Evolutionary conservation across 2,797 vertebrate species (phyloP).

Genomic region (Chiroxiphia lanceolata): DNA sequence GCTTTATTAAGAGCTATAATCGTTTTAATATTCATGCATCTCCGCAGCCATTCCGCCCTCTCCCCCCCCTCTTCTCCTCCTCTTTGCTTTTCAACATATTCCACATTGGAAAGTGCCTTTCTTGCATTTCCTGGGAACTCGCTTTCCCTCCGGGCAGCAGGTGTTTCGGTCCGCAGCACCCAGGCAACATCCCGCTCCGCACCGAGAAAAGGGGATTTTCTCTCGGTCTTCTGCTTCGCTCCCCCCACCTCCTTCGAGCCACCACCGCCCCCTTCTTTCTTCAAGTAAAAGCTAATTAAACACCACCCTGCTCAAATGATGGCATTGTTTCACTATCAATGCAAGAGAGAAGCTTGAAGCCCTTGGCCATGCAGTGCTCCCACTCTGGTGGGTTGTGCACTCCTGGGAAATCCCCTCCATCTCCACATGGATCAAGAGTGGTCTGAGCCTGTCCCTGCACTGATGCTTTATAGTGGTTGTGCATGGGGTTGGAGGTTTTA

Average conservation of each 20-base stretch:
- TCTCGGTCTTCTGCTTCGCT: background rate
- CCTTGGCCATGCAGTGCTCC: background rate
- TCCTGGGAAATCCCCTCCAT: background rate
- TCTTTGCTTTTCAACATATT: slow-evolving; percentile 45
- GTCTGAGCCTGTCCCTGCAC: accelerated
- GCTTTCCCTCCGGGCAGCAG: slow-evolving; percentile 59
- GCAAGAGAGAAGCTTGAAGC: background rate
- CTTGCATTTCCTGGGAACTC: slow-evolving; percentile 52
- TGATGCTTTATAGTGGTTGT: accelerated
- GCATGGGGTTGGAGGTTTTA: background rate
- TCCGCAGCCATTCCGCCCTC: background rate
- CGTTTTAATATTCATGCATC: slow-evolving; percentile 53
- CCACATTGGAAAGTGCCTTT: slow-evolving; percentile 54
- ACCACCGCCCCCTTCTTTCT: background rate
- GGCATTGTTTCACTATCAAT: background rate
- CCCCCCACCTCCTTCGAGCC: background rate
- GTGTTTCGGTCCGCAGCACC: slow-evolving; percentile 48
- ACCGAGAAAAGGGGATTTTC: slow-evolving; percentile 57
- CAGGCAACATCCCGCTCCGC: slow-evolving; percentile 20
- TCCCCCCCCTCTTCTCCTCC: background rate
- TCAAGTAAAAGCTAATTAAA: background rate
- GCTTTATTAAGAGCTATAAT: slow-evolving; percentile 43
- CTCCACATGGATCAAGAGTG: background rate
- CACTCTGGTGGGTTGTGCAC: too few species aligned
- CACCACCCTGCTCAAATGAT: background rate